Evolutionary conservation across 2,888 invertebrate genomes (phyloP).

Genomic region (Mesorhabditis spiculigera): DNA sequence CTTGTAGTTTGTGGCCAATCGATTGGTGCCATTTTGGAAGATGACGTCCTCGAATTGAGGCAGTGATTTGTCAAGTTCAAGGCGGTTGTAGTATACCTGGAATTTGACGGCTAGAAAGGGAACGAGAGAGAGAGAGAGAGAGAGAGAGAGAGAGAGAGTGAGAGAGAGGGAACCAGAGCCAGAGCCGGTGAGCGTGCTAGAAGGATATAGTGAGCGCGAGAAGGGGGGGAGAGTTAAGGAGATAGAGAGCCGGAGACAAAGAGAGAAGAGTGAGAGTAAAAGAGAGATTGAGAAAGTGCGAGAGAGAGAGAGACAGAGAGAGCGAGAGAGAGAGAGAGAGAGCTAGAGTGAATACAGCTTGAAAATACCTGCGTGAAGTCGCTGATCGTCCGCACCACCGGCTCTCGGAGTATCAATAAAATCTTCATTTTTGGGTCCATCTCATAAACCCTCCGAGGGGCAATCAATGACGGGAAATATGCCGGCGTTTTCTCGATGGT

Average conservation of each 20-base stretch:
- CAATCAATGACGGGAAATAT: conserved; percentile 91
- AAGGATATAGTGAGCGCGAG: no score
- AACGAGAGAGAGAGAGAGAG: neutral
- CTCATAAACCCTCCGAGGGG: conserved; percentile 84
- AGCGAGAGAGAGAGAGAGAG: neutral
- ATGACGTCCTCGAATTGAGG: conserved; percentile 61
- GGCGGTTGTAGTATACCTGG: conserved; percentile 51
- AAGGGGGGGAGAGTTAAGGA: no score
- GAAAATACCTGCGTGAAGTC: conserved; percentile 52
- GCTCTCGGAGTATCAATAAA: conserved; percentile 88
- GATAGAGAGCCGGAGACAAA: no score
- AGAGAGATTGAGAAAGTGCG: neutral
- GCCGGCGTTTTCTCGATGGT: conserved; percentile 85
- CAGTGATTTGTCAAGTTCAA: conserved; percentile 52
- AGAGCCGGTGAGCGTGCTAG: no score
- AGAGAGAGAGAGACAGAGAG: neutral
- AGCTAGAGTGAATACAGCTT: neutral
- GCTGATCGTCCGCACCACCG: conserved; percentile 77
- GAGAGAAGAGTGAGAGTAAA: neutral
- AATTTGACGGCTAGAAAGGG: conserved; percentile 7
- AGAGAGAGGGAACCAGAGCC: no score
- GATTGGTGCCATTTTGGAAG: conserved; percentile 35
- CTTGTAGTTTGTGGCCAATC: neutral
- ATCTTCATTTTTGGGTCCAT: conserved; percentile 90
- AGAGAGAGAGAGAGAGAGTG: neutral